Conservation (phyloP, 2,888 invertebrate species). For the Plagodis pulveraria region DNA sequence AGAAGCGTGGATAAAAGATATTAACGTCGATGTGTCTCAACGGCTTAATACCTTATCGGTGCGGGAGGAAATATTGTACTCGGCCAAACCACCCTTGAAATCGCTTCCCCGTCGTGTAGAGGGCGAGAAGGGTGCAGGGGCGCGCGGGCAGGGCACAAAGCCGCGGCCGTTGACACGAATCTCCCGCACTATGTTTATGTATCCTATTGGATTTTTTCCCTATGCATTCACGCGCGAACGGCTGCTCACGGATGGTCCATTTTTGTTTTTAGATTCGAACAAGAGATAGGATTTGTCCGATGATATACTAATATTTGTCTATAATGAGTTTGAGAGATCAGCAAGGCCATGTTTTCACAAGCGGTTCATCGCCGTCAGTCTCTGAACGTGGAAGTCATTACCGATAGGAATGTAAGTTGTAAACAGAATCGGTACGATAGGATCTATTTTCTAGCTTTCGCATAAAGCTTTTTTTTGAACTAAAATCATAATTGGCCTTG, state of each 20-base stretch:
- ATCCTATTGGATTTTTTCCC: conserved; percentile 73
- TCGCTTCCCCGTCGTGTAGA: conserved; percentile 64
- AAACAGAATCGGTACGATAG: too few species aligned
- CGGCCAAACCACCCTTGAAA: conserved; percentile 72
- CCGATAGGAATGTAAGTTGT: too few species aligned
- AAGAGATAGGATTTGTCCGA: conserved; percentile 43
- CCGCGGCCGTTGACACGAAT: conserved; percentile 82
- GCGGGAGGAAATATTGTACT: conserved; percentile 62
- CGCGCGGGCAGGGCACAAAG: conserved; percentile 54
- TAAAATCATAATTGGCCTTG: too few species aligned
- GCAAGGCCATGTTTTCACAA: too few species aligned
- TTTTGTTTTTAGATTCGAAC: conserved; percentile 64
- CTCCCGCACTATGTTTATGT: conserved; percentile 76
- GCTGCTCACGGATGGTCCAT: conserved; percentile 64
- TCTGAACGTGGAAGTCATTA: too few species aligned
- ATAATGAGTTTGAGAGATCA: conserved; percentile 9
- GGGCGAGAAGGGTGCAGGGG: conserved; percentile 46
- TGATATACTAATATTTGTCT: conserved; percentile 26
- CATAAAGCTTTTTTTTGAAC: too few species aligned
- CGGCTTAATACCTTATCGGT: conserved; percentile 72
- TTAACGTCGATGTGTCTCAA: conserved; percentile 68
- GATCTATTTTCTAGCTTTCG: too few species aligned
- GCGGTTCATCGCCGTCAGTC: too few species aligned
- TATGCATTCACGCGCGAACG: conserved; percentile 64
- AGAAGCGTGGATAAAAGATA: conserved; percentile 60